Base-by-base conservation (phyloP, 1,140 invertebrate species). In the Polyergus mexicanus region DNA sequence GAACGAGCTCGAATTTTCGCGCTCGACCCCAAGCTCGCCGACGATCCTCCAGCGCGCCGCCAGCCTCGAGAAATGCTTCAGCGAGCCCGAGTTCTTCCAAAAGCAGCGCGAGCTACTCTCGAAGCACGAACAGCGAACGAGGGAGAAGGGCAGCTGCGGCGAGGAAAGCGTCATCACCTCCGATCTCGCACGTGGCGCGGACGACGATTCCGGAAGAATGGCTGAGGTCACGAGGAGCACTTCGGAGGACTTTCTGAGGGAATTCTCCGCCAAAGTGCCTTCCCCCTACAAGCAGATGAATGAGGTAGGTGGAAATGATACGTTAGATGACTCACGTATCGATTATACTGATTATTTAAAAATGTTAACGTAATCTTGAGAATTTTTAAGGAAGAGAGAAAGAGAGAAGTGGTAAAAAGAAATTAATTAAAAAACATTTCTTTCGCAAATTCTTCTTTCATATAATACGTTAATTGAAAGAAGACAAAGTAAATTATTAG, bases 221-320 rank as follows among this genome's bases (percentile, higher is more conserved):
- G 11, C 41, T 32, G 41, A 72, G 16, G 68, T 68, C 35, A 47
- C 56, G 19, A 41, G 13, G 2, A 91, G 75, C 86, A 71, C 84
- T 58, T 51, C 47, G 47, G 88, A 93, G 68, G 89, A 92, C 69
- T 89, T 93, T 44, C 75, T 85, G 56, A 90, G 90, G 78, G 87
- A 93, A 83, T 86, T 92, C 58, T 84, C 85, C 63, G 91, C 86
- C 75, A 93, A 93, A 93, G 94, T 94, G 93, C 92, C 93, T 94
- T 93, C 89, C 65, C 91, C 91, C 22, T 63, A 13, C 19, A 38
- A 84, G 7, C 32, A 44, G 22, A 16, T 51, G 25, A 77, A 75
- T 22, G 81, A 84, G 71, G 74, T 84, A 77, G 3, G 58, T 65
- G 60, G 7, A 62, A 56, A 62, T 32, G 13, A 25, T n/a, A 62